Evolutionary conservation across 2,797 vertebrate genomes (phyloP), one percentile per base, ranked within the genome.

Genomic region (Sebastes dallii): DNA sequence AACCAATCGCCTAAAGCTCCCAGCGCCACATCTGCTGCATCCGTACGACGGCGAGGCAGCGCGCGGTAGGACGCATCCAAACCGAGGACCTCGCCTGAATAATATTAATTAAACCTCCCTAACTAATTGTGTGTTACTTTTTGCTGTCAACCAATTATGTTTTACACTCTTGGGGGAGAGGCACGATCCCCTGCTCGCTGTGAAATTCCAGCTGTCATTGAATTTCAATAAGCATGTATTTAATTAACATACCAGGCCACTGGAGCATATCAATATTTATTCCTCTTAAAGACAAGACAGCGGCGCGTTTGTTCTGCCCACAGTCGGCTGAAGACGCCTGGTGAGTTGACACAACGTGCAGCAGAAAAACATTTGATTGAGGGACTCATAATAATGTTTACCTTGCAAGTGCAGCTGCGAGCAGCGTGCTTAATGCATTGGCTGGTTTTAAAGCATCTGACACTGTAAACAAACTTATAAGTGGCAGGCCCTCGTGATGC

Each of bases 151-250:
- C 88, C 88, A 92, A 94, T 94, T 94, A 94, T 92, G 91, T 95
- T 94, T 91, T 89, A 92, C 90, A 92, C 88, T 94, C 92, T 92
- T 92, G 88, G 86, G 64, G 94, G 92, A 92, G 87, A 73, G 56
- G 83, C 54, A 16, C 54, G 83, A 89, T 89, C 83, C 91, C 86
- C 82, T 82, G 89, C 86, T 92, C 91, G 75, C 91, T 89, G 88
- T 93, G 89, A 95, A 92, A 93, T 91, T 95, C 93, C 93, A 96
- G 94, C 94, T 95, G 94, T 94, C 93, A 93, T 91, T 88, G 92
- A 88, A 93, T 95, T 96, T 95, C 94, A 95, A 94, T 94, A 93
- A 95, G 92, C 93, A 94, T 93, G 91, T 94, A 95, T 95, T 95
- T 94, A 95, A 95, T 96, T 95, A 96, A 95, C 92, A 95, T 92